Conservation (phyloP, 2,113 vertebrate species). For the Paramormyrops kingsleyae region DNA sequence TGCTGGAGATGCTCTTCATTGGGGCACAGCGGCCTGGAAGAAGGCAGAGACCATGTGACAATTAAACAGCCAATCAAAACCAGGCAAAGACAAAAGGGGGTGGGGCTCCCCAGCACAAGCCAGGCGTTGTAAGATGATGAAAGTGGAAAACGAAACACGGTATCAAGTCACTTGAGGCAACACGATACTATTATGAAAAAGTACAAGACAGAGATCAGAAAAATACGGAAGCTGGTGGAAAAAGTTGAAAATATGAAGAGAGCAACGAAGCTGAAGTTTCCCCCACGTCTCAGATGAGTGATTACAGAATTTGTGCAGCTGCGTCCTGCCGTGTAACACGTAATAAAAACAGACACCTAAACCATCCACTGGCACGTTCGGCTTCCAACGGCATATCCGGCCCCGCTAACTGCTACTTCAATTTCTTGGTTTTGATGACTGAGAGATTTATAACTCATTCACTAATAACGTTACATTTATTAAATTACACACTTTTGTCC, state of each 20-base stretch:
- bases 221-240: neutral
- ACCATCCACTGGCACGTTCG: neutral
- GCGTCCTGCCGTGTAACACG: neutral
- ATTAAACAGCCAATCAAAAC: slow-evolving; percentile 18
- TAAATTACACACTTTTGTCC: neutral
- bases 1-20: slow-evolving; percentile 99
- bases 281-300: neutral
- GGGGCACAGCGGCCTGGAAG: slow-evolving; percentile 79
- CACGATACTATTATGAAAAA: neutral
- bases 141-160: neutral
- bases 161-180: neutral
- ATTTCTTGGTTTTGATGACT: neutral
- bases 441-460: neutral
- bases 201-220: neutral
- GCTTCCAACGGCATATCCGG: neutral
- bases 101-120: neutral
- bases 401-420: neutral
- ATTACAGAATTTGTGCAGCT: neutral
- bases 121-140: neutral
- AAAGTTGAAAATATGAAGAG: neutral
- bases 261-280: neutral
- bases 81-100: neutral
- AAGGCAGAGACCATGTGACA: neutral
- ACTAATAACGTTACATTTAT: neutral
- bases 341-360: neutral